Percentiles rank a stretch among this genome's conserved stretches.
Conservation (phyloP, 2,113 vertebrate species). For the Myrmecobius fasciatus region DNA sequence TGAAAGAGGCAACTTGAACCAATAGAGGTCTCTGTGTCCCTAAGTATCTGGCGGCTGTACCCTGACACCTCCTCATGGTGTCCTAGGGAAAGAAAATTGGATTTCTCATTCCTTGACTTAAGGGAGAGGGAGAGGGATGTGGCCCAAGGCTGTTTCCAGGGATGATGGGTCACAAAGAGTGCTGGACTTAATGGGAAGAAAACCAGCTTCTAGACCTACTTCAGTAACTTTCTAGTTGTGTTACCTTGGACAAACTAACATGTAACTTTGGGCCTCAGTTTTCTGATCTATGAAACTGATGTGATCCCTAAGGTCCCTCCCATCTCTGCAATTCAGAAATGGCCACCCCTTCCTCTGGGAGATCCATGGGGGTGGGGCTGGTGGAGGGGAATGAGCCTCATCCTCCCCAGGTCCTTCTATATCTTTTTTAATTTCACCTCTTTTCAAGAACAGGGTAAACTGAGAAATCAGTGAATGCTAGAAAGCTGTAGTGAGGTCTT, state of each 20-base stretch:
- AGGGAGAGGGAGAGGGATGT: not conserved
- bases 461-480: conserved; percentile 12
- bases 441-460: not conserved
- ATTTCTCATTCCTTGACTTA: not conserved
- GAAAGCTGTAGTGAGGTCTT: not conserved
- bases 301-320: not conserved
- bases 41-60: no score
- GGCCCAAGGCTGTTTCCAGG: not conserved
- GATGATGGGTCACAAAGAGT: not conserved
- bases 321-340: not conserved
- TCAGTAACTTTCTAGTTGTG: not conserved
- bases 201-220: not conserved
- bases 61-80: not conserved
- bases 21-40: not conserved
- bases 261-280: not conserved
- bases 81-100: not conserved
- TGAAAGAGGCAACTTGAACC: not conserved
- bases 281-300: not conserved
- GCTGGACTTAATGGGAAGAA: not conserved
- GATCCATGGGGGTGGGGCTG: not conserved
- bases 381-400: not conserved
- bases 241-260: not conserved
- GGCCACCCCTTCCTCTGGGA: not conserved
- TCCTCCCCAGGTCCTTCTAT: not conserved
- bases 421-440: not conserved